Base-by-base conservation (phyloP, 2,113 vertebrate species). In the Spilogale gracilis region DNA sequence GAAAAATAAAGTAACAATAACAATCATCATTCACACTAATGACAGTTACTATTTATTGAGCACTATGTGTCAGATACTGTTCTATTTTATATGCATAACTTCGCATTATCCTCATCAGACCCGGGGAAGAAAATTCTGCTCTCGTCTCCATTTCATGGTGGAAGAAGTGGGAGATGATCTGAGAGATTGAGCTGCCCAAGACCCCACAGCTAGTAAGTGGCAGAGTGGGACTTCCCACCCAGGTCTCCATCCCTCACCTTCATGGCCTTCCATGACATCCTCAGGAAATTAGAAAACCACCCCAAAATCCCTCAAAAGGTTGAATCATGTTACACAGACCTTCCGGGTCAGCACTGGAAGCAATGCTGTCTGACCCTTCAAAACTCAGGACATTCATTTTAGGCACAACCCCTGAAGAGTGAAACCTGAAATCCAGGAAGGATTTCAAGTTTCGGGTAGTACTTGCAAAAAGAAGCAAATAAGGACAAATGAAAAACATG, bases 401-500 rank as follows among this genome's bases (percentile, higher is more conserved):
- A 78, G 74, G 43, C 52, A 78, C 65, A 48, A 21, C 20, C 63
- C 8, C 52, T 18, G 30, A 69, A 89, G 32, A 60, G 16, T 56
- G 48, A 80, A 80, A 50, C 14, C 56, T 38, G 12, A 95, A 93
- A 50, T 63, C 73, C n/a, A 94, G 91, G 20, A 54, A 8, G 50
- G 30, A 50, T 4, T 92, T 50, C 43, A 6, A 85, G 38, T 50
- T 92, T 89, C 93, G 12, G 17, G 50, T 32, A 43, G n/a, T 45
- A 38, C 25, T 83, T 30, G n/a, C 50, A 74, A 82, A 92, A 58
- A 87, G 25, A 71, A 93, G n/a, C 1, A 9, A 73, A 27, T 17
- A 48, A 92, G 85, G 89, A 93, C 94, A 88, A 92, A 94, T 20
- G 60, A 73, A 94, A 94, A 94, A n/a, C 65, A n/a, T 20, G 11